Percentiles rank a stretch among this genome's conserved stretches.
These are phyloP conservation scores for Stenchaetothrips biformis DNA, from an alignment of 2,888 invertebrate species.

Conservation along the genomic window DNA sequence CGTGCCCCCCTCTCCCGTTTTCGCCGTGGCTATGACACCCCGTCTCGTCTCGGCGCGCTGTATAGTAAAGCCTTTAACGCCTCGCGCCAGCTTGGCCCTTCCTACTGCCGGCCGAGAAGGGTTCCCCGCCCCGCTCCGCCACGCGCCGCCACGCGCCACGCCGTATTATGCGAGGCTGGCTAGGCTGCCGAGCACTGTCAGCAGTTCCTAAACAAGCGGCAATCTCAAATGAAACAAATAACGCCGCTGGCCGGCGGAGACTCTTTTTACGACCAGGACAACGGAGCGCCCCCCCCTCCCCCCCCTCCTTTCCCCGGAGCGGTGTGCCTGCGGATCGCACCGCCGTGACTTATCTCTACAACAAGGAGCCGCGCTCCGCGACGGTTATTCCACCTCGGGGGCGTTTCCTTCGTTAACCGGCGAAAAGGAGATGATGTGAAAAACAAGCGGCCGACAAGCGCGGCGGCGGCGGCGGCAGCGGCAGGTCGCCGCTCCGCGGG, in stretches of 20 bases:
- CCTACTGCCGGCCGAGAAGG: no score
- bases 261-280: conserved; percentile 9
- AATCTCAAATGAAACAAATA: conserved; percentile 15
- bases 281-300: background rate
- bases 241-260: background rate
- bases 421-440: no score
- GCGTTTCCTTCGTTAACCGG: background rate
- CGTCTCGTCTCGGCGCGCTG: no score
- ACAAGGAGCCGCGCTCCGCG: background rate
- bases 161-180: background rate
- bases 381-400: background rate
- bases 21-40: no score
- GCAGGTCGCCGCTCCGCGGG: no score
- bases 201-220: background rate
- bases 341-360: background rate
- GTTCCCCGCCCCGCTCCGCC: background rate
- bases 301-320: background rate
- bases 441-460: no score
- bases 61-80: no score
- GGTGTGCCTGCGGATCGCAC: background rate
- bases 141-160: background rate
- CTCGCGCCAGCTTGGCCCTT: no score
- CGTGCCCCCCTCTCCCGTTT: no score
- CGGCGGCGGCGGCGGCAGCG: no score
- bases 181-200: background rate